Evolutionary conservation across 1,140 invertebrate genomes (phyloP), one percentile per base, ranked within the genome.

Genomic region (Theocolax elegans): DNA sequence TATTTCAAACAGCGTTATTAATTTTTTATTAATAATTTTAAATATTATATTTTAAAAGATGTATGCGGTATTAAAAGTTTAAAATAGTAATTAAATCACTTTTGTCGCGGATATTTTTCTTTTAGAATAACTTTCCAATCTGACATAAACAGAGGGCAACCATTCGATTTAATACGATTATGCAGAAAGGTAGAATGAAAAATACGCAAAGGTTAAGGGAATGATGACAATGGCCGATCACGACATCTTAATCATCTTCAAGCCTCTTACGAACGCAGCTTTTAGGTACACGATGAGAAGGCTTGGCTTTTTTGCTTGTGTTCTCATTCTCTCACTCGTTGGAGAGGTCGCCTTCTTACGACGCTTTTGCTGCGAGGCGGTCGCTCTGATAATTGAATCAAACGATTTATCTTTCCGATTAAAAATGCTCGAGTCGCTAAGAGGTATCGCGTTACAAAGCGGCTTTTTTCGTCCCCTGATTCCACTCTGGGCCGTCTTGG

Each of bases 321-420:
- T n/a, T n/a, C n/a, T n/a, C n/a, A n/a, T 72, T 23, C 68, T 56
- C 74, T 72, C 27, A 60, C 23, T 64, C 8, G 44, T 17, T 29
- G 23, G 67, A 69, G 60, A 42, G 65, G 65, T 35, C 31, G 10
- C 31, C 31, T 10, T 35, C 31, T n/a, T n/a, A n/a, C n/a, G n/a
- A n/a, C n/a, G n/a, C n/a, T n/a, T n/a, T 74, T 59, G 53, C 15
- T 29, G 9, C 3, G 38, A 10, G 35, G 12, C 19, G 35, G 19
- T 35, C 44, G 77, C 70, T 75, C 76, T 77, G 80, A 85, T 86
- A 85, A 86, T 86, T 85, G 83, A 86, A 85, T 85, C 79, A 85
- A 86, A 85, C 83, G 81, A 85, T 85, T 85, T 85, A 85, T 85
- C 85, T 80, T 83, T 74, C 79, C 81, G 84, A 85, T 84, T 85